Evolutionary conservation across 2,888 invertebrate species (phyloP), one percentile per base, ranked within the genome.

Genomic region (Tetragonula carbonaria): DNA sequence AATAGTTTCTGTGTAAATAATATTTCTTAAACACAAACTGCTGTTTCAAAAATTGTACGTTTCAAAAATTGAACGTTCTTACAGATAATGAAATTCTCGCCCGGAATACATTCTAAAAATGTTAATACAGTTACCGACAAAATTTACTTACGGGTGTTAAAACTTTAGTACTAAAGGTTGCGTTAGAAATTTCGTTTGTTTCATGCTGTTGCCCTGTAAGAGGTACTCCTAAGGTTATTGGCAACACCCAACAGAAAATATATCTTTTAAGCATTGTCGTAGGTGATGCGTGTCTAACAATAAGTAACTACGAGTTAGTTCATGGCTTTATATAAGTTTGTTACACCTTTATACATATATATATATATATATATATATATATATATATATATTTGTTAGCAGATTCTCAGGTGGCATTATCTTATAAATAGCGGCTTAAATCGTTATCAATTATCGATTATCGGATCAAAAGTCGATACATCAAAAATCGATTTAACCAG

Each of bases 71-170:
- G 33, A 45, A 45, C 45, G 45, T 45, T 45, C 45, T 45, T 45
- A 1, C 45, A 45, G 1, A 45, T 45, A 45, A 45, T 45, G 45
- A 45, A 45, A 45, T 45, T 45, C 45, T 45, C 8, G 8, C 8
- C 8, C 8, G 45, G 45, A 45, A 45, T 45, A 8, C 8, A 45
- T 45, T 45, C 1, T 45, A 45, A 45, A 38, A 45, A 8, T 45
- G 13, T 63, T 33, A 33, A 6, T 8, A 11, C 3, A 45, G 45
- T 66, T 66, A 45, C 3, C 14, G 18, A 1, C 23, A 57, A 53
- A 81, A 62, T 62, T 6, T 57, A 81, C 82, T 82, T 55, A 82
- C 82, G 53, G 82, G 66, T 0, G 6, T 50, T 53, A 14, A 53
- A 1, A 8, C 5, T 2, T 28, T 0, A 11, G 2, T 2, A 0